Evolutionary conservation across 2,113 vertebrate genomes (phyloP).

Genomic region (Sterrhoptilus dennistouni): DNA sequence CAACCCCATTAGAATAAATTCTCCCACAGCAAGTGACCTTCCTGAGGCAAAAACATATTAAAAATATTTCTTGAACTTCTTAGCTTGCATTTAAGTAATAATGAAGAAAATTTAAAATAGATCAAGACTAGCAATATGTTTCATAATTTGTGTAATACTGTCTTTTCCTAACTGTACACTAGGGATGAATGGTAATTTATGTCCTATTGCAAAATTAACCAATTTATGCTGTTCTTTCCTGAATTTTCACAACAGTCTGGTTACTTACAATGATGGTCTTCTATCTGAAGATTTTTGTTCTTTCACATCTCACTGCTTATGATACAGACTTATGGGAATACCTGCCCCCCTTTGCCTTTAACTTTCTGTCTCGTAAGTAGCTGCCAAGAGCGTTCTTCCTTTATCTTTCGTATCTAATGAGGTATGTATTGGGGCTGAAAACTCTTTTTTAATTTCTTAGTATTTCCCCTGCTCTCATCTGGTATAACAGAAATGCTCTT

Average conservation of each 20-base stretch:
- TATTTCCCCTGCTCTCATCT: neutral
- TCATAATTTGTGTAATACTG: constrained; percentile 23
- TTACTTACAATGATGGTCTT: neutral
- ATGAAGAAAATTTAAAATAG: constrained; percentile 43
- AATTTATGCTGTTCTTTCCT: constrained; percentile 10
- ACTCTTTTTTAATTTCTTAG: neutral
- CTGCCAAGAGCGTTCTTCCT: neutral
- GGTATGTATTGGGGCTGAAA: neutral
- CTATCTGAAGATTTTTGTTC: neutral
- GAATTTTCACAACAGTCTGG: constrained; percentile 6
- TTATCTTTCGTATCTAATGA: neutral
- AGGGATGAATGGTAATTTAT: constrained; percentile 49
- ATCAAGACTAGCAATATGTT: constrained; percentile 21
- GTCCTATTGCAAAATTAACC: constrained; percentile 37
- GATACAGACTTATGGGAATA: neutral
- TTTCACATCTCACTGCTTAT: neutral
- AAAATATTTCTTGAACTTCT: constrained; percentile 44
- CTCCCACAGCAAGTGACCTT: neutral
- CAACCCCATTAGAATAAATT: neutral
- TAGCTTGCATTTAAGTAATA: constrained; percentile 48
- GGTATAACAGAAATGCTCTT: neutral
- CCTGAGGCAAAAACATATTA: neutral
- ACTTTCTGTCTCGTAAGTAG: neutral
- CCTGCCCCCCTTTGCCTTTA: neutral
- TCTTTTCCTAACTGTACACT: constrained; percentile 34